Evolutionary conservation across 2,888 invertebrate genomes (phyloP), one percentile per base, ranked within the genome.

Genomic region (Boloria euphrosyne): DNA sequence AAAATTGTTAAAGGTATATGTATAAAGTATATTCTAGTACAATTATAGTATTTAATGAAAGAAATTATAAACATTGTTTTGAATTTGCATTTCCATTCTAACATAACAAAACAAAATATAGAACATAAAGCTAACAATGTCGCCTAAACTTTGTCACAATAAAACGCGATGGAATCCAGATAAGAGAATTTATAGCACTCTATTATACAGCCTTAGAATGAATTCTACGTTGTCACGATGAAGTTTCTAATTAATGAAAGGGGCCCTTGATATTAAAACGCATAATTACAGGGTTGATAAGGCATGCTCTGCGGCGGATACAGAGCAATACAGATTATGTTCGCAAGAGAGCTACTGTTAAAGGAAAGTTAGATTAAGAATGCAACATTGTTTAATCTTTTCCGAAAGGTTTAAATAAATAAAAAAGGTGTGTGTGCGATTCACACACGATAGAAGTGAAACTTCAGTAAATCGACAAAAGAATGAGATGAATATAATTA

Each of bases 161-260:
- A 78, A 79, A 78, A 75, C 73, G 70, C 72, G 77, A 78, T 78
- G 71, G 69, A 68, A 71, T 67, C 31, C 67, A 75, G 79, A 80
- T 80, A 80, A 76, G 70, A 61, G 66, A 76, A 80, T 79, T 78
- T 77, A 80, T 76, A 74, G 70, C 75, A 72, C 73, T 73, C 73
- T 76, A 80, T 80, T 78, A 76, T 78, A 71, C 76, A 73, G 73
- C 69, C 74, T 74, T 70, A 73, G 69, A 70, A 72, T 62, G 72
- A 79, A 75, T 76, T 76, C 69, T 69, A 74, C 70, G 71, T 73
- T 73, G 75, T 79, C 78, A 79, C 75, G 75, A 72, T 75, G 76
- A 79, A 82, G 77, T 81, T 81, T 80, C 76, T 80, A 82, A 82
- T 81, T 84, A 83, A 84, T 81, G 80, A 79, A 75, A 76, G 74